Conservation (phyloP, 2,113 vertebrate species). For the Lamprotornis superbus region DNA sequence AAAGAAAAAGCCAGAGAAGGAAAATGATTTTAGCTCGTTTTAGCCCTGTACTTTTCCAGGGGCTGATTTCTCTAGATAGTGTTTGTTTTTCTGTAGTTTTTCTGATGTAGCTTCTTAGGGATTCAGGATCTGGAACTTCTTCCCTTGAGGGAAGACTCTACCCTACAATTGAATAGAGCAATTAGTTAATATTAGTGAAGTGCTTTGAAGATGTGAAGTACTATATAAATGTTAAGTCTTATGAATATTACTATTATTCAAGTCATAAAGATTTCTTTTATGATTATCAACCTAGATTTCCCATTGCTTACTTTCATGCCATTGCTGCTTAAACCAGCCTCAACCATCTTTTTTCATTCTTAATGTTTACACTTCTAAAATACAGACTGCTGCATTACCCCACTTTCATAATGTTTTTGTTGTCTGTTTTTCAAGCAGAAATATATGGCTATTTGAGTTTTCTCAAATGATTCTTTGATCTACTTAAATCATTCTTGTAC, state of each 20-base stretch:
- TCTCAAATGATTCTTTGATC: conserved; percentile 1
- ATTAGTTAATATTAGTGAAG: conserved; percentile 64
- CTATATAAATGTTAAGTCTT: conserved; percentile 53
- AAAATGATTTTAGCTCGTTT: neutral
- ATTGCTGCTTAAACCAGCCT: neutral
- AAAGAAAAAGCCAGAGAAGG: neutral
- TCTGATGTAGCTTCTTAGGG: conserved; percentile 28
- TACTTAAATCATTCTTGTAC: neutral
- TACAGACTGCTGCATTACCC: neutral
- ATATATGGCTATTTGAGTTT: neutral
- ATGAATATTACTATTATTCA: conserved; percentile 37
- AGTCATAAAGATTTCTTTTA: conserved; percentile 39
- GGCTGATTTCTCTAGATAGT: neutral
- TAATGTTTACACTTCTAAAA: neutral
- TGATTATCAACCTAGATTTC: conserved; percentile 41
- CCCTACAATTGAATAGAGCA: conserved; percentile 14
- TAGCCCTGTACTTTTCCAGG: conserved; percentile 6
- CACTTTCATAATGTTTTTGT: neutral
- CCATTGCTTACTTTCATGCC: conserved; percentile 9
- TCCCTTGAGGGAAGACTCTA: conserved; percentile 25
- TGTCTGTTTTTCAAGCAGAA: neutral
- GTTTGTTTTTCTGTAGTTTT: conserved; percentile 42
- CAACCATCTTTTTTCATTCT: neutral
- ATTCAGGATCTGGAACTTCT: conserved; percentile 22
- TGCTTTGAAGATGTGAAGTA: conserved; percentile 41